phyloP scores from a whole-genome alignment of 2,113 vertebrate species.

The Todiramphus chloris region DNA sequence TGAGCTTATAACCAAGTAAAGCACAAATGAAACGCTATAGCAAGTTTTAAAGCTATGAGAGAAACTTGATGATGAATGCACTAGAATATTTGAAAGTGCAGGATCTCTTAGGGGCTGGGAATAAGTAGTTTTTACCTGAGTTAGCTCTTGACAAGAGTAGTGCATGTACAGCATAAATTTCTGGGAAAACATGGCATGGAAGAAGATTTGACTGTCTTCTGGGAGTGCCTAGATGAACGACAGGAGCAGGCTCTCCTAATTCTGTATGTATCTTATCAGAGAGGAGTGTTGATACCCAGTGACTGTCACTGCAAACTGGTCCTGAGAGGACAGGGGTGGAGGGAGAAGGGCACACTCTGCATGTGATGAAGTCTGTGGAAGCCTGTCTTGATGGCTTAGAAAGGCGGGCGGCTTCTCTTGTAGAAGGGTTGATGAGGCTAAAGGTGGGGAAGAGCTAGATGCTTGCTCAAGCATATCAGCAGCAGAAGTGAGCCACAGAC shows the following conservation, averaged over 20 bases:
- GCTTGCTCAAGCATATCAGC: background rate
- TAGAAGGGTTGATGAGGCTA: background rate
- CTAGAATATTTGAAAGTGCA: background rate
- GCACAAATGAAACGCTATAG: background rate
- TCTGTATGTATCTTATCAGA: accelerated
- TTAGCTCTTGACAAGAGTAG: background rate
- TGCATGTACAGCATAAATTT: background rate
- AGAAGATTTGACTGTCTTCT: background rate
- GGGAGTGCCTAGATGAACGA: background rate
- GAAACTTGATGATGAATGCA: background rate
- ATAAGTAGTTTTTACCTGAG: background rate
- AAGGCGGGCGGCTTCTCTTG: background rate
- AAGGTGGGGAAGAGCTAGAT: background rate
- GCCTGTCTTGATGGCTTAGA: background rate
- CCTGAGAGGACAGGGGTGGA: background rate
- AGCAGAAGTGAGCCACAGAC: background rate
- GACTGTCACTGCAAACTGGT: background rate
- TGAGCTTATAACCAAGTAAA: background rate
- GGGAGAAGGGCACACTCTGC: background rate
- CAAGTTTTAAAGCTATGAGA: background rate
- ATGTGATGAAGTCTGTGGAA: background rate
- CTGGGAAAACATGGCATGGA: background rate
- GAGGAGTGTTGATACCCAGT: background rate
- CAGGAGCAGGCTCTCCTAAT: background rate
- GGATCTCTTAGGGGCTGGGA: background rate